phyloP scores from a whole-genome alignment of 2,888 invertebrate species.

The Chrysolina oricalcia region DNA sequence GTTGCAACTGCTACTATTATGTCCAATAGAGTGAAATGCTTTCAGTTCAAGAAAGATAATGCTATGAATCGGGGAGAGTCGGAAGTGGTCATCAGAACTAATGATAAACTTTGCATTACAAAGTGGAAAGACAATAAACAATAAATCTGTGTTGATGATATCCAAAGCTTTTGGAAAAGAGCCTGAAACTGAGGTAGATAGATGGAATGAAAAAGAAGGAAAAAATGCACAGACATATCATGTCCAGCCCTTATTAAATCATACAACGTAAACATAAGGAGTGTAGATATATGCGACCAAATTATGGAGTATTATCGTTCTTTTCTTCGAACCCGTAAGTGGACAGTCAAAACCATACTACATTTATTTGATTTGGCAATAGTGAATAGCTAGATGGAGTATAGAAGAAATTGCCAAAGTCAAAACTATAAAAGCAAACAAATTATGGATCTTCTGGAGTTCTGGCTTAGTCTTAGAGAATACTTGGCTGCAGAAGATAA shows the following conservation, averaged over 20 bases:
- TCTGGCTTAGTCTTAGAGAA: constrained; percentile 36
- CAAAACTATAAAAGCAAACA: constrained; percentile 24
- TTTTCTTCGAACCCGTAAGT: constrained; percentile 60
- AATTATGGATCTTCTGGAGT: constrained; percentile 39
- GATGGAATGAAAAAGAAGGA: constrained; percentile 49
- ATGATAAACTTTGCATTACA: constrained; percentile 40
- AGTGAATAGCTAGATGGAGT: constrained; percentile 57
- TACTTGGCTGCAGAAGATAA: constrained; percentile 2
- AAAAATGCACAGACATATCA: constrained; percentile 36
- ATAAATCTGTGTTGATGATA: too few species aligned
- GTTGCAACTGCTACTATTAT: constrained; percentile 42
- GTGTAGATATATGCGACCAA: constrained; percentile 60
- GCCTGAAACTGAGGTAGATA: constrained; percentile 53
- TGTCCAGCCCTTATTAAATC: constrained; percentile 60
- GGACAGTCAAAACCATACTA: constrained; percentile 60
- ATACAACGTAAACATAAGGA: constrained; percentile 62
- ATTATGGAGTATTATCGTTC: constrained; percentile 61
- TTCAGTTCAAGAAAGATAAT: constrained; percentile 53
- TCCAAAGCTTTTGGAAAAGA: constrained; percentile 57
- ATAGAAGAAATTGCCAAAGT: constrained; percentile 44
- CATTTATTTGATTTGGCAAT: constrained; percentile 46
- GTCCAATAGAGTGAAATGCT: constrained; percentile 46
- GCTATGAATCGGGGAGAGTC: constrained; percentile 35
- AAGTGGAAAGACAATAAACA: constrained; percentile 63
- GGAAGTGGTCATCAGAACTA: constrained; percentile 50